Conservation (phyloP, 2,797 vertebrate species). For the Carduelis carduelis region DNA sequence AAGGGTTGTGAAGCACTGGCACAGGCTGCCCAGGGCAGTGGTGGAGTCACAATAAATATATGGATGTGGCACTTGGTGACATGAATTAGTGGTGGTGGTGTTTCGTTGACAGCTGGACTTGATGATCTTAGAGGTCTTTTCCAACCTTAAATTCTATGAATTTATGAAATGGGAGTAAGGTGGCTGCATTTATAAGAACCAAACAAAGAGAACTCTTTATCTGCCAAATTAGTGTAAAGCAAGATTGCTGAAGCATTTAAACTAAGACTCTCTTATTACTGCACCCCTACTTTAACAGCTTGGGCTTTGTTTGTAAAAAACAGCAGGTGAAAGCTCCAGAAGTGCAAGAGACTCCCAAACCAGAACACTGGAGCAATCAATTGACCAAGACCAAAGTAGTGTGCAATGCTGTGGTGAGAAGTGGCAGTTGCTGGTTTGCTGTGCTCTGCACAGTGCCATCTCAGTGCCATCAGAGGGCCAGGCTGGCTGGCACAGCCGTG, state of each 20-base stretch:
- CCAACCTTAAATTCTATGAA: not conserved
- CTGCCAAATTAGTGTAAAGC: not conserved
- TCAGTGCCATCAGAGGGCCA: not conserved
- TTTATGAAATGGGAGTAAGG: not conserved
- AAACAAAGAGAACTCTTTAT: not conserved
- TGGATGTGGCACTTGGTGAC: not conserved
- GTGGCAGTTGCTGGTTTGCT: not conserved
- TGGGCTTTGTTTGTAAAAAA: not conserved
- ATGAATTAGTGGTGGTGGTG: not conserved
- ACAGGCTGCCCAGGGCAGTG: not conserved
- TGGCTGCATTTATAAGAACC: not conserved
- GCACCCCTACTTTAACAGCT: not conserved
- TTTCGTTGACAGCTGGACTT: not conserved
- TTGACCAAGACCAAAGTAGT: not conserved
- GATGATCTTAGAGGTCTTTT: not conserved
- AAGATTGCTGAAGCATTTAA: not conserved
- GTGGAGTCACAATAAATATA: not conserved
- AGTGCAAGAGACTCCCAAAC: not conserved
- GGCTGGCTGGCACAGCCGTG: not conserved
- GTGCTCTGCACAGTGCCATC: not conserved
- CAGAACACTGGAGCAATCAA: not conserved
- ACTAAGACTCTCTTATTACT: not conserved
- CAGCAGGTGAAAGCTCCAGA: rapidly evolving
- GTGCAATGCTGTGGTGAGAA: rapidly evolving
- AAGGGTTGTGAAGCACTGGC: not conserved